phyloP scores from a whole-genome alignment of 92 coral and sea anemone species.

The Parazoanthus darwini region DNA sequence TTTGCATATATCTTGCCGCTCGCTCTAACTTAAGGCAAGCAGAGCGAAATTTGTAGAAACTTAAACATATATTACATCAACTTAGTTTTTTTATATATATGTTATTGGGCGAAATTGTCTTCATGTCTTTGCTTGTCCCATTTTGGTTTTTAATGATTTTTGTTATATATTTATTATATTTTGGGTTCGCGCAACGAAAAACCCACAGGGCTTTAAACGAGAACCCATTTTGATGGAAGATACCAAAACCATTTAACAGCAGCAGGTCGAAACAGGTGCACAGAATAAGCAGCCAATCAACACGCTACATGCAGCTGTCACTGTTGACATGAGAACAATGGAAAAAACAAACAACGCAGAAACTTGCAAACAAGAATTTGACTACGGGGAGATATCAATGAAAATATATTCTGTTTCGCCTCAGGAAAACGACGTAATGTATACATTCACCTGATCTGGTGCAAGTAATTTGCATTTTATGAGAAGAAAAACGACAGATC shows the following conservation, averaged over 20 bases:
- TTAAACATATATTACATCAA: not conserved
- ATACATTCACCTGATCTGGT: not conserved
- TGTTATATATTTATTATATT: not conserved
- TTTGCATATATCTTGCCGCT: not conserved
- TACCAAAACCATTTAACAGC: constrained; percentile 20
- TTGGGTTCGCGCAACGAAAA: not conserved
- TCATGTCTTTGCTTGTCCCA: not conserved
- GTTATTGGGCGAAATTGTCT: not conserved
- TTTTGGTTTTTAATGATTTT: constrained; percentile 8
- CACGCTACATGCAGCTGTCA: constrained; percentile 11
- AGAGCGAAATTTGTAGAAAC: not conserved
- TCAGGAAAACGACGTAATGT: not conserved
- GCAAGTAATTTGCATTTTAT: constrained; percentile 27
- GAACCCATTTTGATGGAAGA: not conserved
- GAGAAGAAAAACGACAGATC: not conserved
- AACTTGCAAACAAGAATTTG: not conserved
- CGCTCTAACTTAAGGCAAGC: not conserved
- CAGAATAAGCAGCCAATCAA: constrained; percentile 23
- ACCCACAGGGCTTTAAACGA: not conserved
- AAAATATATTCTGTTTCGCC: constrained; percentile 33
- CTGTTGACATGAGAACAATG: constrained; percentile 30
- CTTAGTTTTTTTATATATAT: not conserved
- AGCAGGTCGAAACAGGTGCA: constrained; percentile 48
- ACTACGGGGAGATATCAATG: not conserved
- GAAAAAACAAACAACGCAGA: constrained; percentile 22